Percentiles rank a stretch among this genome's conserved stretches.
Evolutionary conservation across 2,888 invertebrate genomes (phyloP).

Genomic region (Andrena marginata): DNA sequence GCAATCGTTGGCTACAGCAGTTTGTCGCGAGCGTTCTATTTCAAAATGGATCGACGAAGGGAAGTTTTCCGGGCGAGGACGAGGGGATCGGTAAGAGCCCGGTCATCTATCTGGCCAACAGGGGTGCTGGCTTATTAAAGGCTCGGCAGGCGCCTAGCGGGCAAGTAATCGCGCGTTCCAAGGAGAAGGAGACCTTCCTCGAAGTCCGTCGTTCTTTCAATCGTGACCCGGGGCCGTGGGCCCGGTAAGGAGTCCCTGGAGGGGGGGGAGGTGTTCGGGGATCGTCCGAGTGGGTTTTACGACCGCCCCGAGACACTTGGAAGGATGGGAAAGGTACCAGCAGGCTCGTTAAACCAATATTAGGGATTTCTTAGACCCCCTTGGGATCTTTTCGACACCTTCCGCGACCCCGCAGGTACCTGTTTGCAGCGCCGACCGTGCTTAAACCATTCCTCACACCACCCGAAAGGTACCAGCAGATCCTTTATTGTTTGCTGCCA

Average conservation of each 20-base stretch:
- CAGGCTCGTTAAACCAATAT: conserved; percentile 81
- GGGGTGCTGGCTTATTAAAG: neutral
- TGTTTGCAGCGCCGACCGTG: conserved; percentile 52
- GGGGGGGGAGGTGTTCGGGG: conserved; percentile 2
- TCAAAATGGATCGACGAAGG: neutral
- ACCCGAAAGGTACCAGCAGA: conserved; percentile 63
- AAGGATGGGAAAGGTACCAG: conserved; percentile 72
- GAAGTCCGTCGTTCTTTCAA: conserved; percentile 31
- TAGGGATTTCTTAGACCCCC: conserved; percentile 72
- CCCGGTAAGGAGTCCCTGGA: neutral
- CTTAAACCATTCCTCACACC: conserved; percentile 58
- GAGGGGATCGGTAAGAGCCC: neutral
- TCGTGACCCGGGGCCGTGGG: conserved; percentile 12
- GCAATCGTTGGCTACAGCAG: neutral
- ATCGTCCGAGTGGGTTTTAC: conserved; percentile 45
- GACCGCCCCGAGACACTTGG: conserved; percentile 17
- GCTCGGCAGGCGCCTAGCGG: neutral
- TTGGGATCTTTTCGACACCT: conserved; percentile 77
- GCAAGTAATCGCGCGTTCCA: conserved; percentile 20
- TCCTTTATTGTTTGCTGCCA: conserved; percentile 55
- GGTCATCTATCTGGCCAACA: neutral
- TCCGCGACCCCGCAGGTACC: conserved; percentile 51
- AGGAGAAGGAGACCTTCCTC: conserved; percentile 47
- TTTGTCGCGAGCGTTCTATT: neutral
- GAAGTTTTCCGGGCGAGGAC: neutral